Percentiles rank a stretch among this genome's conserved stretches.
phyloP scores from a whole-genome alignment of 2,797 vertebrate genomes.

The Clamator glandarius region DNA sequence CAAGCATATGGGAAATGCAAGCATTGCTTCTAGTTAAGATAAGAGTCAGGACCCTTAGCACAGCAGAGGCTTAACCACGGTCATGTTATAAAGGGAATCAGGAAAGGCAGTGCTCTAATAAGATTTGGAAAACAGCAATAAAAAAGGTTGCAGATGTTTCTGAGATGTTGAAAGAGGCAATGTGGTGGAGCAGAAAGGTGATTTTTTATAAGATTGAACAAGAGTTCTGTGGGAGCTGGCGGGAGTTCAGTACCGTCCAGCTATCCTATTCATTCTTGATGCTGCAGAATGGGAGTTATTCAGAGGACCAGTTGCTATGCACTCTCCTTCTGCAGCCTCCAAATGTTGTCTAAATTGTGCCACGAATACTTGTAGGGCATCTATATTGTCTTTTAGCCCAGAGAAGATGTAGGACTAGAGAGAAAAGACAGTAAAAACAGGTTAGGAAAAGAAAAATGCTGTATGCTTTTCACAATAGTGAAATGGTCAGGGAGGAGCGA shows the following conservation, averaged over 20 bases:
- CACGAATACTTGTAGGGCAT: neutral
- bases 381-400: neutral
- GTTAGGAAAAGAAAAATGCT: neutral
- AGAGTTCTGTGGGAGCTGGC: neutral
- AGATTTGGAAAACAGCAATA: neutral
- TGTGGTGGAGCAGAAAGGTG: neutral
- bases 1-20: neutral
- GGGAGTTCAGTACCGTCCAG: neutral
- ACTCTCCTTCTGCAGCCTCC: neutral
- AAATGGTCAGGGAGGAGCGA: accelerated
- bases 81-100: neutral
- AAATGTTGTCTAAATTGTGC: neutral
- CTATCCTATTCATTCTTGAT: neutral
- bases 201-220: neutral
- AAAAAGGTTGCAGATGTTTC: neutral
- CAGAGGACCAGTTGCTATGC: neutral
- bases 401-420: neutral
- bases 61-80: neutral
- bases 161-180: neutral
- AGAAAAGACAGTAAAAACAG: neutral
- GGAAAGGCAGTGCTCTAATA: neutral
- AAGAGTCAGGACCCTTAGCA: neutral
- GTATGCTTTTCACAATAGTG: neutral
- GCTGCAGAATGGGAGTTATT: neutral
- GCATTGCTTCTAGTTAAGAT: neutral